A percentile compares a stretch with the other conserved stretches of the same genome.
These are phyloP conservation scores for Myocastor coypus DNA, from an alignment of 2,113 vertebrate species.

Conservation along the genomic window DNA sequence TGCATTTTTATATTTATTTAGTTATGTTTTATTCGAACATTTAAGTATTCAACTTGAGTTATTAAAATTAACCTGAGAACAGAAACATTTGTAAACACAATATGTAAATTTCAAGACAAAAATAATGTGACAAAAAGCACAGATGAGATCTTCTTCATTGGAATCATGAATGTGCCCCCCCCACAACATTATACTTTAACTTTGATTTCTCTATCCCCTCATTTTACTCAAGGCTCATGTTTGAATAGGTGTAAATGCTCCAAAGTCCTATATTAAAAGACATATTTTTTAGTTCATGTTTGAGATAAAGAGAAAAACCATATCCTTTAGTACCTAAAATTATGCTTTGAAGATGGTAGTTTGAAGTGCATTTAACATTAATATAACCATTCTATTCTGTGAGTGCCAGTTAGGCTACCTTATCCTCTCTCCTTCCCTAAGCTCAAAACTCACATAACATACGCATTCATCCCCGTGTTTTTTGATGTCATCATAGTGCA, in stretches of 20 bases:
- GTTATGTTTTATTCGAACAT: constrained; percentile 69
- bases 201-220: neutral
- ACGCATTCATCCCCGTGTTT: neutral
- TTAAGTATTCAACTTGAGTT: constrained; percentile 72
- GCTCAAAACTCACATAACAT: neutral
- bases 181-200: neutral
- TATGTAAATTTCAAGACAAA: constrained; percentile 78
- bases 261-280: neutral
- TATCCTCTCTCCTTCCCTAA: neutral
- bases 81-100: constrained; percentile 84
- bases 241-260: constrained; percentile 1
- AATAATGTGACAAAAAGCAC: constrained; percentile 78
- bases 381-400: neutral
- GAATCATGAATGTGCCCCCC: neutral
- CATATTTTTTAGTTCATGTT: constrained; percentile 31
- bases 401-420: neutral
- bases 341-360: neutral
- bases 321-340: neutral
- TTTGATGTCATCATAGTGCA: neutral
- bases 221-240: neutral
- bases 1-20: constrained; percentile 71
- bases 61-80: constrained; percentile 80
- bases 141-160: constrained; percentile 74
- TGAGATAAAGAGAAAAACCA: neutral
- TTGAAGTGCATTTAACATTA: constrained; percentile 20